A percentile compares a stretch with the other conserved stretches of the same genome.
These are phyloP conservation scores for Litoditis marina DNA, from an alignment of 2,888 invertebrate species.

Conservation along the genomic window DNA sequence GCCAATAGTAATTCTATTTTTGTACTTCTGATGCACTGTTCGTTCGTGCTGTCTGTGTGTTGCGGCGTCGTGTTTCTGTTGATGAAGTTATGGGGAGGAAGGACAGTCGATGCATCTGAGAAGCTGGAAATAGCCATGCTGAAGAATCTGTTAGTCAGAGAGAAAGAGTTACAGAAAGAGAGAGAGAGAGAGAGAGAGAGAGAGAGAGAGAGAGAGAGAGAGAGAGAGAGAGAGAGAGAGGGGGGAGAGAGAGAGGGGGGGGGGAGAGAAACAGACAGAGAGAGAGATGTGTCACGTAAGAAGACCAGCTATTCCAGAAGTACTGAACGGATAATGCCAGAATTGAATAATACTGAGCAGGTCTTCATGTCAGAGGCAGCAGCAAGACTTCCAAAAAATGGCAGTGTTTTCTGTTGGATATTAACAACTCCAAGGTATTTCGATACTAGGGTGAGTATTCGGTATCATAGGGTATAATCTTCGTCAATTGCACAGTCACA, in stretches of 20 bases:
- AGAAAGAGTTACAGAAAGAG: background rate
- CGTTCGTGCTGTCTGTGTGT: too few species aligned
- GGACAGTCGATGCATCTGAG: too few species aligned
- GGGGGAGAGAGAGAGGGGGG: background rate
- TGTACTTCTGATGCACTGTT: too few species aligned
- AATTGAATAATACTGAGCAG: too few species aligned
- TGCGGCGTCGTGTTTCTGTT: too few species aligned
- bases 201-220: background rate
- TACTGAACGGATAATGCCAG: background rate
- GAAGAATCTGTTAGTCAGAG: background rate
- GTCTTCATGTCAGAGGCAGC: constrained; percentile 31
- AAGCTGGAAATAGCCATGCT: background rate
- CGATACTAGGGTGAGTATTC: constrained; percentile 27
- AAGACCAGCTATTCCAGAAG: background rate
- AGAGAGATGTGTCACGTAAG: too few species aligned
- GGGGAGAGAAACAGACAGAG: too few species aligned
- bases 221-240: background rate
- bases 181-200: background rate
- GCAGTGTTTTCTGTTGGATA: constrained; percentile 37
- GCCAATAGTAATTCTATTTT: too few species aligned
- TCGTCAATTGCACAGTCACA: too few species aligned
- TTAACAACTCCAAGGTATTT: constrained; percentile 31
- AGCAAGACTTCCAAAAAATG: constrained; percentile 25
- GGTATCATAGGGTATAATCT: too few species aligned
- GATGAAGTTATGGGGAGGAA: too few species aligned